A percentile compares a stretch with the other conserved stretches of the same genome.
These are phyloP conservation scores for Eupsittula cactorum DNA, from an alignment of 2,113 vertebrate genomes.

Conservation along the genomic window DNA sequence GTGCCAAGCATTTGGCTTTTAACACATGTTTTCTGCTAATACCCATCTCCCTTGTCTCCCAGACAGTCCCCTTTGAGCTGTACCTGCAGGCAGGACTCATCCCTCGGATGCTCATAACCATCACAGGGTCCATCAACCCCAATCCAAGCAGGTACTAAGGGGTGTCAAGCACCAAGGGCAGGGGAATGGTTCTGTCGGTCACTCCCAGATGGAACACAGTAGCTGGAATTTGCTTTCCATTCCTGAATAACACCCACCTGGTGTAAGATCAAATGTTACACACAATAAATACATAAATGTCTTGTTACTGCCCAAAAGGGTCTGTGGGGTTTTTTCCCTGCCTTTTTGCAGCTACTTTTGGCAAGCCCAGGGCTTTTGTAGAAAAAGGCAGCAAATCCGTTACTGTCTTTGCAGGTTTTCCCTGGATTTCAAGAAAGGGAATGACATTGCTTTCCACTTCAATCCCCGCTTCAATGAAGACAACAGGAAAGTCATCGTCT, in stretches of 20 bases:
- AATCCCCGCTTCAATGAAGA: constrained; percentile 77
- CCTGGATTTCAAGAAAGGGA: constrained; percentile 73
- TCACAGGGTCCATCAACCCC: constrained; percentile 60
- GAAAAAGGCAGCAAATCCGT: neutral
- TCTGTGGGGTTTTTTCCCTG: neutral
- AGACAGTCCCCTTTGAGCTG: constrained; percentile 73
- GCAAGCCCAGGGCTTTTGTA: neutral
- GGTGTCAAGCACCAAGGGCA: accelerated
- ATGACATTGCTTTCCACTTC: constrained; percentile 75
- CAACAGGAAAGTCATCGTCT: constrained; percentile 65
- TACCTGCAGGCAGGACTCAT: constrained; percentile 58
- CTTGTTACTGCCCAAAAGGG: accelerated
- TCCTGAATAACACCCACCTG: neutral
- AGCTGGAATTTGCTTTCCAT: neutral
- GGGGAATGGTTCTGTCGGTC: neutral
- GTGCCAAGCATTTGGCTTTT: accelerated
- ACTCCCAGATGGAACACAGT: neutral
- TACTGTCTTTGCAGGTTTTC: constrained; percentile 27
- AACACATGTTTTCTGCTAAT: accelerated
- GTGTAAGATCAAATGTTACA: neutral
- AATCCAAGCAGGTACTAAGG: constrained; percentile 57
- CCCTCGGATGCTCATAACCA: constrained; percentile 70
- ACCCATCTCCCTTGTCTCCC: neutral
- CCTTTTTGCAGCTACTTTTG: neutral
- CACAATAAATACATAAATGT: accelerated